Conservation (phyloP, 2,888 invertebrate genomes). For the Zygaena filipendulae region DNA sequence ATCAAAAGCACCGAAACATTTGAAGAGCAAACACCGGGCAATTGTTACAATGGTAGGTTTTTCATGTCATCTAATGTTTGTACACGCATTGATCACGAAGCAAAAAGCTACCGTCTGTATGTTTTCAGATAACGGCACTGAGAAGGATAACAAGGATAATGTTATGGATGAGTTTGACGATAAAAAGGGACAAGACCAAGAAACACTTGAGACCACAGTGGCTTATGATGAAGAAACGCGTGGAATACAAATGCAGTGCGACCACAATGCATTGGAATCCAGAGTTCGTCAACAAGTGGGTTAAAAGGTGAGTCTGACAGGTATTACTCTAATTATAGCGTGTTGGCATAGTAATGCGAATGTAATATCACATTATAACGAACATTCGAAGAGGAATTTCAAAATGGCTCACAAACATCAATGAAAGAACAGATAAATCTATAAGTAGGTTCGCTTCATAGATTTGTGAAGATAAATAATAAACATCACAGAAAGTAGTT, state of each 20-base stretch:
- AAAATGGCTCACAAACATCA: too few relatives aligned
- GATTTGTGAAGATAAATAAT: too few relatives aligned
- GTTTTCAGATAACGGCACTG: constrained; percentile 31
- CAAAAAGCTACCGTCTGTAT: constrained; percentile 35
- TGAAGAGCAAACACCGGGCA: constrained; percentile 32
- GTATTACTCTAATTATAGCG: constrained; percentile 55
- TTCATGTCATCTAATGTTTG: constrained; percentile 26
- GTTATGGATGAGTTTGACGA: constrained; percentile 20
- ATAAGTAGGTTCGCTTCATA: too few relatives aligned
- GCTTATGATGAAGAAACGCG: constrained; percentile 40
- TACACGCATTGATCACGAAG: constrained; percentile 40
- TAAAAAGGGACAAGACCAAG: constrained; percentile 30
- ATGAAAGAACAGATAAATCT: too few relatives aligned
- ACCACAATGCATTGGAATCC: constrained; percentile 56
- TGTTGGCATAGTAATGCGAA: constrained; percentile 44
- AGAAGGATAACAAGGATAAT: constrained; percentile 38
- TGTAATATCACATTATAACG: too few relatives aligned
- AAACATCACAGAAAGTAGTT: too few relatives aligned
- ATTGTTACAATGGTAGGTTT: constrained; percentile 27
- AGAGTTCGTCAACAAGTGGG: constrained; percentile 47
- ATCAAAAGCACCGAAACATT: constrained; percentile 48
- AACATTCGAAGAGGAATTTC: too few relatives aligned
- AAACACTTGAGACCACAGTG: constrained; percentile 55
- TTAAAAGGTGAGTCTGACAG: constrained; percentile 60
- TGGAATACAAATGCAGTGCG: constrained; percentile 39